Base-by-base conservation (phyloP, 2,113 vertebrate species). In the Strix uralensis region DNA sequence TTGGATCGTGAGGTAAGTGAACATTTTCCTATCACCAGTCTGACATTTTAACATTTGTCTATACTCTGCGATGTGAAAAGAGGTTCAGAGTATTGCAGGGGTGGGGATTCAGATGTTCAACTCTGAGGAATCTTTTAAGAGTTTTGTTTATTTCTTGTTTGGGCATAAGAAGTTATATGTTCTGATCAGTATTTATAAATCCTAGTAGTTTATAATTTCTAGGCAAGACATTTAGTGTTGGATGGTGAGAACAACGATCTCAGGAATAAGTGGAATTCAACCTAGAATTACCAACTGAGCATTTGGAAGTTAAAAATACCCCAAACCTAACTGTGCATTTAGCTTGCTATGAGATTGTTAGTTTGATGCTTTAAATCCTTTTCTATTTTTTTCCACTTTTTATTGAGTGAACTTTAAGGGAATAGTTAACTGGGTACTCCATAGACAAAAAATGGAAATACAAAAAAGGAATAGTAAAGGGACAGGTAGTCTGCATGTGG, bases 1-100 rank as follows among this genome's bases (percentile, higher is more conserved):
- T 97, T 99, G 61, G 99, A 99, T 98, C 98, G 99, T 66, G 99
- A 99, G 99, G 99, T 99, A 80, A 96, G 98, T 67, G 19, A 54
- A 38, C 1, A 0, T 38, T 49, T 83, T 69, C 11, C 23, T 62
- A 0, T 90, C 2, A 3, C 6, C 15, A 26, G 1, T 21, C 26
- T 69, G 26, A 6, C 1, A 0, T 29, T 23, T 51, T 18, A 7
- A 5, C 8, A 15, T 34, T 36, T 19, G 21, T 10, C 34, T 30
- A 6, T 4, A 2, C 21, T 49, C 2, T 74, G 49, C 63, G 52
- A 11, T 14, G 1, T 3, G 32, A 77, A 21, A 32, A 11, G 21
- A 32, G 7, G 38, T 7, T 30, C 6, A 5, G 58, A 15, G 38
- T 32, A 11, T 34, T 67, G 13, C 0, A 0, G 9, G 1, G 2